Conservation (phyloP, 2,113 vertebrate genomes). For the Python bivittatus region DNA sequence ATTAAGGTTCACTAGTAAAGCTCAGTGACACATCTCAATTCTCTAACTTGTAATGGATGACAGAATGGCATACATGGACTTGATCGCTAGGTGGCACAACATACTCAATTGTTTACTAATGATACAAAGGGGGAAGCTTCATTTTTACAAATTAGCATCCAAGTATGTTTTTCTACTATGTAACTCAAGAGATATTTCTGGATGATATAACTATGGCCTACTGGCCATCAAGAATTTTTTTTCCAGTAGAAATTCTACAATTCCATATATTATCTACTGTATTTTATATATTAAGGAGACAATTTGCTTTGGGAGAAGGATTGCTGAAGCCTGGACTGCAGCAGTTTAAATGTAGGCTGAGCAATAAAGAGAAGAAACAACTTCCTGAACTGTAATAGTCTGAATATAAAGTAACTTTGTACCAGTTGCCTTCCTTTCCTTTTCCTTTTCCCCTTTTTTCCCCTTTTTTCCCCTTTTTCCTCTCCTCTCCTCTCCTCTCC, state of each 20-base stretch:
- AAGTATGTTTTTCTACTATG: background rate
- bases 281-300: background rate
- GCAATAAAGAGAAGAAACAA: background rate
- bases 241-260: background rate
- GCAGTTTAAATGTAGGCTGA: background rate
- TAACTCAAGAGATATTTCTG: background rate
- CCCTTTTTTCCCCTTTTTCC: too few species aligned
- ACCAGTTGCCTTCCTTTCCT: background rate
- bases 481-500: too few species aligned
- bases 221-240: too few species aligned
- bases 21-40: background rate
- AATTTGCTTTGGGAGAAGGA: background rate
- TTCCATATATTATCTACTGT: background rate
- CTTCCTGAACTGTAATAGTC: background rate
- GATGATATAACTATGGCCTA: background rate
- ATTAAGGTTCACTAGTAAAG: background rate
- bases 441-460: too few species aligned
- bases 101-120: background rate
- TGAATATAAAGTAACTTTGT: background rate
- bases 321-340: background rate
- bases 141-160: background rate
- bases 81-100: constrained; percentile 40
- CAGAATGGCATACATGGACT: background rate
- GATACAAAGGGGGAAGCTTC: background rate
- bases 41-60: background rate